A percentile compares a stretch with the other conserved stretches of the same genome.
phyloP scores from a whole-genome alignment of 30 jellyfish, hydroid and myxozoan genomes.

The Nemopilema nomurai region DNA sequence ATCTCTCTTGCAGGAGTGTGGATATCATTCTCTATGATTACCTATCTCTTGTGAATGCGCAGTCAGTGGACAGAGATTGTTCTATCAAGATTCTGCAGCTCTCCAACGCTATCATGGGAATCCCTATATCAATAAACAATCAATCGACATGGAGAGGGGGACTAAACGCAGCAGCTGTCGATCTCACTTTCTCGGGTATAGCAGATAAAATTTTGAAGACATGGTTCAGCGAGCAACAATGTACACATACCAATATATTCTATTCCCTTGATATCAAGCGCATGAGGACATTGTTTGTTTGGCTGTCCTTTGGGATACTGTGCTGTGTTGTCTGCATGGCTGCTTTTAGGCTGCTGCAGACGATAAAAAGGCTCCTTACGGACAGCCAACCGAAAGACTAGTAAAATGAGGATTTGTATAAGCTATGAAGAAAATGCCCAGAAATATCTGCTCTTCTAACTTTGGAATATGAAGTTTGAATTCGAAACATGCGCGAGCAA shows the following conservation, averaged over 20 bases:
- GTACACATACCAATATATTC: slow-evolving; percentile 4
- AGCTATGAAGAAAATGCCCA: neutral
- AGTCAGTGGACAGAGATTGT: slow-evolving; percentile 44
- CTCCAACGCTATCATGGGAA: slow-evolving; percentile 3
- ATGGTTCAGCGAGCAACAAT: slow-evolving; percentile 38
- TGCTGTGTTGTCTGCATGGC: slow-evolving; percentile 15
- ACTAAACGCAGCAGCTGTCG: slow-evolving; percentile 20
- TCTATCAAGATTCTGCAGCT: slow-evolving; percentile 25
- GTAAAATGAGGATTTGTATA: neutral
- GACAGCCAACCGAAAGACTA: neutral
- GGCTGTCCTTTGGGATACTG: slow-evolving; percentile 24
- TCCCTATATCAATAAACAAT: slow-evolving; percentile 30
- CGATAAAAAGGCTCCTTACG: neutral
- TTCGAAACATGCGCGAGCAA: too few species aligned
- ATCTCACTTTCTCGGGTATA: slow-evolving; percentile 29
- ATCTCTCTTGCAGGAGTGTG: slow-evolving; percentile 16
- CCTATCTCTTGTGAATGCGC: slow-evolving; percentile 18
- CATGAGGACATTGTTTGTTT: slow-evolving; percentile 15
- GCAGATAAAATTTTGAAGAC: slow-evolving; percentile 26
- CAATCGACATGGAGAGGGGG: slow-evolving; percentile 56
- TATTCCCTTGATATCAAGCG: slow-evolving; percentile 20
- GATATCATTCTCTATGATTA: slow-evolving; percentile 20
- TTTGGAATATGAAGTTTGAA: too few species aligned
- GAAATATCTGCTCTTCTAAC: too few species aligned
- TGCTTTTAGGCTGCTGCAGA: neutral